Base-by-base conservation (phyloP, 2,797 vertebrate genomes). In the Oreochromis grahami region DNA sequence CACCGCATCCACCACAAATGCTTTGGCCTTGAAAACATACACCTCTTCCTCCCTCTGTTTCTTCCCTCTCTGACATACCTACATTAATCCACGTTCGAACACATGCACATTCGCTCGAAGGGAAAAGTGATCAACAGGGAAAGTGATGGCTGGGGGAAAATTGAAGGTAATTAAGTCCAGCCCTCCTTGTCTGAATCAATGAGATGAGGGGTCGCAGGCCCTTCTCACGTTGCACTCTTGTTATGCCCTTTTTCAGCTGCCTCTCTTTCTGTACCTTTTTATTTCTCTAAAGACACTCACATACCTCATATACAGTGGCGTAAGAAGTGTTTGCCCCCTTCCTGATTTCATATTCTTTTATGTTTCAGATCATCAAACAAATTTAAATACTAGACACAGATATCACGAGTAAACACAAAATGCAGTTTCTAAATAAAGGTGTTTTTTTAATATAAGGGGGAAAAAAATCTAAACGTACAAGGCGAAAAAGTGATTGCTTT, bases 101-200 rank as follows among this genome's bases (percentile, higher is more conserved):
- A 87, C 84, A 74, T 76, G 77, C 87, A 83, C 80, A 65, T 74
- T 82, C 83, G 76, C 86, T 91, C 26, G 76, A 83, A 86, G 81
- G 89, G 91, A 81, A 89, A 93, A 91, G 93, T 93, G 90, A 94
- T 95, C 91, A 95, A 94, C 93, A 80, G 90, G 79, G 90, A 94
- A 94, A 95, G 90, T 88, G 94, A 95, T 92, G 92, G 93, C 92
- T 91, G 82, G 89, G 91, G 89, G 86, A 87, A 90, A 91, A 93
- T 92, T 95, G 90, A 92, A 89, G 91, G 92, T 96, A 96, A 96
- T 96, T 93, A 95, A 91, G 94, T 96, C 94, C 95, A 96, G 94
- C 93, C 93, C 89, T 94, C 86, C 92, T 90, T 93, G 95, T 96
- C 95, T 95, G 90, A 96, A 95, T 95, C 95, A 81, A 96, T 96